A percentile compares a stretch with the other conserved stretches of the same genome.
Conservation (phyloP, 2,113 vertebrate species). For the Haplochromis vanheusdeni region DNA sequence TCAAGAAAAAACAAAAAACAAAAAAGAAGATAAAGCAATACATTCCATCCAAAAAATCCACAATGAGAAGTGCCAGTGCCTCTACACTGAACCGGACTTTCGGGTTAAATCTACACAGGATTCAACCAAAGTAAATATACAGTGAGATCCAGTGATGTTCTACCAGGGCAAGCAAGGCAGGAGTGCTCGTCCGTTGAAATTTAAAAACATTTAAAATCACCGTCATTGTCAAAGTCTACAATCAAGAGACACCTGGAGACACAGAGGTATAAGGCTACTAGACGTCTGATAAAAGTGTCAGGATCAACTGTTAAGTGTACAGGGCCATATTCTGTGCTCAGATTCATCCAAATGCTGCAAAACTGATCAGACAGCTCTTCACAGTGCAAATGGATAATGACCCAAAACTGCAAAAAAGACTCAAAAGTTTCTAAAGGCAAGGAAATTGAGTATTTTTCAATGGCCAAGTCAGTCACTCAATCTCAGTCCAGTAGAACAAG, state of each 20-base stretch:
- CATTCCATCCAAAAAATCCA: not conserved
- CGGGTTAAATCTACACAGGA: not conserved
- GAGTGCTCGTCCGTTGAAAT: not conserved
- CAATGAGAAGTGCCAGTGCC: not conserved
- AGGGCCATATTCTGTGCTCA: not conserved
- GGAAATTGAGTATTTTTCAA: not conserved
- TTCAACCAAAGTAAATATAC: not conserved
- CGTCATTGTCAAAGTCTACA: not conserved
- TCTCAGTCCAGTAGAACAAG: not conserved
- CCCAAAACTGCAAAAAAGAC: not conserved
- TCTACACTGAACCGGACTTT: not conserved
- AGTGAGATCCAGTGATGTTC: not conserved
- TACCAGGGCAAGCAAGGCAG: not conserved
- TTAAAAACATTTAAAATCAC: not conserved
- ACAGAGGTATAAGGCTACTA: not conserved
- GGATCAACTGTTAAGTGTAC: not conserved
- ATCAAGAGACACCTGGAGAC: not conserved
- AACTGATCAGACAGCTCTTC: not conserved
- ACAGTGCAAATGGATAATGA: not conserved
- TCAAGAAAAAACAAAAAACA: not conserved
- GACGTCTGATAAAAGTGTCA: not conserved
- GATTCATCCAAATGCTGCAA: not conserved
- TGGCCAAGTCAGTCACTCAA: rapidly evolving
- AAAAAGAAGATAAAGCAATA: not conserved
- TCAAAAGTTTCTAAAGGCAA: not conserved